A percentile compares a stretch with the other conserved stretches of the same genome.
These are phyloP conservation scores for Apeira syringaria DNA, from an alignment of 2,888 invertebrate species.

Conservation along the genomic window DNA sequence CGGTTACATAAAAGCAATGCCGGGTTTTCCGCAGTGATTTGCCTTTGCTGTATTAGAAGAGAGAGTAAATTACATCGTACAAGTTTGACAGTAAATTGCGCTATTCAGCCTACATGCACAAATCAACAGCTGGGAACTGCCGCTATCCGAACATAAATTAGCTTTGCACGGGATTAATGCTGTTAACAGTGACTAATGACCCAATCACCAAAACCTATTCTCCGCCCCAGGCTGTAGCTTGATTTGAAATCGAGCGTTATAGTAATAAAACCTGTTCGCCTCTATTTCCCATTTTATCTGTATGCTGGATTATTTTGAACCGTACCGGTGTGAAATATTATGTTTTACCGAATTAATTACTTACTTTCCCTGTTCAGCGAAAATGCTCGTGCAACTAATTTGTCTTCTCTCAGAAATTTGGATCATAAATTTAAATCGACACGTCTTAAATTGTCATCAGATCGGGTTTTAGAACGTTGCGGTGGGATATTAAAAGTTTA, in stretches of 20 bases:
- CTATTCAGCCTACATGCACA: constrained; percentile 27
- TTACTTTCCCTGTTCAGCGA: not conserved
- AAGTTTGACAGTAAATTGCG: constrained; percentile 21
- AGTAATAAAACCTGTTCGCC: constrained; percentile 15
- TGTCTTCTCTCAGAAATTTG: constrained; percentile 8
- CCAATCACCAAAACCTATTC: constrained; percentile 23
- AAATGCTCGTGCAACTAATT: constrained; percentile 6
- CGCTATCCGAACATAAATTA: constrained; percentile 33
- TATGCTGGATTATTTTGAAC: not conserved
- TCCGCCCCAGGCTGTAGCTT: constrained; percentile 15
- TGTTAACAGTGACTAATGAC: constrained; percentile 36
- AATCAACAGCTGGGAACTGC: constrained; percentile 24
- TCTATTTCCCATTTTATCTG: constrained; percentile 13
- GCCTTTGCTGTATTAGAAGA: constrained; percentile 20
- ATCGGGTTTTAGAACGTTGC: constrained; percentile 23
- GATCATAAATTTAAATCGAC: constrained; percentile 31
- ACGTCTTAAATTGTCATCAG: constrained; percentile 22
- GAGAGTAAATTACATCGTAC: constrained; percentile 30
- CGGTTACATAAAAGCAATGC: constrained; percentile 45
- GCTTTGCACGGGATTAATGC: constrained; percentile 30
- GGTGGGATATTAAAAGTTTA: constrained; percentile 34
- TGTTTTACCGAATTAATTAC: constrained; percentile 18
- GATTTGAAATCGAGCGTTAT: constrained; percentile 19
- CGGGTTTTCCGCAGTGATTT: constrained; percentile 45
- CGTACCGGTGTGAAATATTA: constrained; percentile 3